Evolutionary conservation across 2,113 vertebrate species (phyloP), one percentile per base, ranked within the genome.

Genomic region (Gallinago media): DNA sequence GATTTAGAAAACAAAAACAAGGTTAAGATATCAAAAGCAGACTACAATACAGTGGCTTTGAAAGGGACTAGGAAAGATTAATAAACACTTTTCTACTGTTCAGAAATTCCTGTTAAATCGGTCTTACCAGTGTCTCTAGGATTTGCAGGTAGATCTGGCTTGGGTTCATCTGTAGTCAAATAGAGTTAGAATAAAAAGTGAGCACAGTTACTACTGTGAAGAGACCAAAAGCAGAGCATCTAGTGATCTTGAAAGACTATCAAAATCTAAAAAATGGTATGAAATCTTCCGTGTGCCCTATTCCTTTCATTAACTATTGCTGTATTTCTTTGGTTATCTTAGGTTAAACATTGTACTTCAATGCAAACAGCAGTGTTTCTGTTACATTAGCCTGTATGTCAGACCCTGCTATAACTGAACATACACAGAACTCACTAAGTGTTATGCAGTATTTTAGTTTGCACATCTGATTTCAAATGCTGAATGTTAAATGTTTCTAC

Each of bases 81-180:
- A 78, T 12, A 84, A 87, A 87, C 20, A 67, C 4, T 91, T 46
- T 55, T 68, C 9, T 68, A 68, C 7, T 75, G 8, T 62, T 91
- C 31, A 92, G 58, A 87, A 89, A 89, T 75, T 85, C 76, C 66
- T 84, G 59, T 80, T 92, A 78, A 32, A 47, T 78, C 49, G 72
- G 59, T 75, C 91, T 95, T 97, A 95, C 93, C 94, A 49, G 78
- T 17, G 21, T 68, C 77, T 87, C 42, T 83, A 52, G 96, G 96
- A 26, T 71, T 90, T 32, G 78, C 5, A 79, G 96, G 25, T 2
- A 46, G 26, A 75, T 13, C 17, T 58, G 92, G 82, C 21, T 59
- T 94, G 38, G 66, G 16, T 34, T 72, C 76, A 83, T 26, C 97
- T 96, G 66, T 9, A 74, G 20, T 71, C 49, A 90, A 90, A 38